phyloP scores from a whole-genome alignment of 2,113 vertebrate genomes.

The Prietella phreatophila region DNA sequence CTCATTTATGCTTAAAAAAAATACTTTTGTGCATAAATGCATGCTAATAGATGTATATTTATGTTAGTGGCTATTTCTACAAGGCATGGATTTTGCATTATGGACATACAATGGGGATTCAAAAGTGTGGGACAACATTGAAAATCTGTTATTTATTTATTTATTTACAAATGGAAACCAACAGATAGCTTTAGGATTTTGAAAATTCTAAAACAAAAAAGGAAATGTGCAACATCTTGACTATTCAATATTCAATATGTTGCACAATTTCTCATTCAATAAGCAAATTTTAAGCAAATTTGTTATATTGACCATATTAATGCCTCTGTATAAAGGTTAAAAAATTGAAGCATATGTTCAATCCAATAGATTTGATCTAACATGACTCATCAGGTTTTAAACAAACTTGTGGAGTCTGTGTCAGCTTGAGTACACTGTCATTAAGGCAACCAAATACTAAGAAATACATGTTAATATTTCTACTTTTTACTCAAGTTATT shows the following conservation, averaged over 20 bases:
- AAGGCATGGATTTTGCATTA: background rate
- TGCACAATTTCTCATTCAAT: background rate
- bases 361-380: background rate
- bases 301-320: background rate
- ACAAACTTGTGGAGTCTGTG: background rate
- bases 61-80: background rate
- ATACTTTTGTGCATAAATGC: too few relatives aligned
- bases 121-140: background rate
- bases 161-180: background rate
- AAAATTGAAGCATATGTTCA: background rate
- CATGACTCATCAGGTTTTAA: background rate
- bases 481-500: background rate
- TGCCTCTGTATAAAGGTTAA: background rate
- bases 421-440: background rate
- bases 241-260: background rate
- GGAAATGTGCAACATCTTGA: background rate
- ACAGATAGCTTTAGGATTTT: background rate
- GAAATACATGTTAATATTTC: background rate
- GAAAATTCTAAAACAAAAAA: background rate
- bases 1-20: background rate
- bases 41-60: background rate
- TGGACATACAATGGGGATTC: background rate
- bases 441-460: background rate
- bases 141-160: background rate
- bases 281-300: background rate